Percentiles rank a stretch among this genome's conserved stretches.
These are phyloP conservation scores for Pomacea maculata DNA, from an alignment of 1,140 invertebrate species.

Conservation along the genomic window DNA sequence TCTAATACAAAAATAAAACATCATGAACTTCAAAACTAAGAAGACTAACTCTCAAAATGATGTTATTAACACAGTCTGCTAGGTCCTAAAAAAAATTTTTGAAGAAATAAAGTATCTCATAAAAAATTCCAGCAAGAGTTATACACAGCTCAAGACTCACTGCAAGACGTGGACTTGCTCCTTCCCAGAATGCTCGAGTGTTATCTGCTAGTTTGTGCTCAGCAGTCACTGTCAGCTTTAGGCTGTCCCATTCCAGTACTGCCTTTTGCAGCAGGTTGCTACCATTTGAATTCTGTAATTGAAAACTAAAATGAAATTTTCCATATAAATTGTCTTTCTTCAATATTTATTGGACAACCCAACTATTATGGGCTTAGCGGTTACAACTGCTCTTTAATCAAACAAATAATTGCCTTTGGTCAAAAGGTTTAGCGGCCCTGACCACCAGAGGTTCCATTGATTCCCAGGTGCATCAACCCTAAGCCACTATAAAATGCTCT, in stretches of 20 bases:
- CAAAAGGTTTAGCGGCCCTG: too few species aligned
- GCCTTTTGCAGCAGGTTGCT: slow-evolving; percentile 69
- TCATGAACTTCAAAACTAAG: background rate
- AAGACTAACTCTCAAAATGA: background rate
- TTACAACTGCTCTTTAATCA: too few species aligned
- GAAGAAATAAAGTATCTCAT: background rate
- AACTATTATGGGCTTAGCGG: too few species aligned
- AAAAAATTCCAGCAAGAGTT: background rate
- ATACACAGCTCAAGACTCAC: slow-evolving; percentile 34
- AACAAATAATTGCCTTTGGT: too few species aligned
- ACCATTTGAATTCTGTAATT: slow-evolving; percentile 61
- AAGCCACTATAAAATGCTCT: too few species aligned
- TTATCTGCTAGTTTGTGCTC: slow-evolving; percentile 75
- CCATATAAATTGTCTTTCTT: background rate
- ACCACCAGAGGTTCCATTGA: too few species aligned
- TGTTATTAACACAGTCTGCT: too few species aligned
- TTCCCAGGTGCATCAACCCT: too few species aligned
- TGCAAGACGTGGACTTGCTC: slow-evolving; percentile 36
- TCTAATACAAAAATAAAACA: too few species aligned
- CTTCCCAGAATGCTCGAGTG: slow-evolving; percentile 81
- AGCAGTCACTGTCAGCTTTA: slow-evolving; percentile 73
- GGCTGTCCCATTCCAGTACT: slow-evolving; percentile 67
- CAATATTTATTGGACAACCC: too few species aligned
- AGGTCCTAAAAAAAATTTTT: too few species aligned
- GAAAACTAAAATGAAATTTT: slow-evolving; percentile 2